These are phyloP conservation scores for Apolygus lucorum DNA, from an alignment of 1,140 invertebrate species.

Conservation along the genomic window DNA sequence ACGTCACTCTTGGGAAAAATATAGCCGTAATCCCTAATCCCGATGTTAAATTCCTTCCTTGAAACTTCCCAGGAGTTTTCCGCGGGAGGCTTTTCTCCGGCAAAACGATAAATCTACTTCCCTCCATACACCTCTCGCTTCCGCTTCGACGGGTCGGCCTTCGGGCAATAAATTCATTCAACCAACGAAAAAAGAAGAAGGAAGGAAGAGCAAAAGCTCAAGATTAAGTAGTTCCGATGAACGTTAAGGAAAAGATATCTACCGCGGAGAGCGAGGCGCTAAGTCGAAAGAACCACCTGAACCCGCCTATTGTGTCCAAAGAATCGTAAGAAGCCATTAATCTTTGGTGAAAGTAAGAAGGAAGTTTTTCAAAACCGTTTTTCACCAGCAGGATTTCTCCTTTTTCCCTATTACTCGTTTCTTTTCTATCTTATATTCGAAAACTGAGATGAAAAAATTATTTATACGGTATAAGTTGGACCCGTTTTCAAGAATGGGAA, in stretches of 20 bases:
- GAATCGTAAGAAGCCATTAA: constrained; percentile 4
- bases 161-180: constrained; percentile 4
- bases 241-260: too few relatives aligned
- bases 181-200: not conserved
- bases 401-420: not conserved
- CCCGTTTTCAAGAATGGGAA: not conserved
- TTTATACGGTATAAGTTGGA: too few relatives aligned
- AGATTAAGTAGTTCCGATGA: constrained; percentile 1
- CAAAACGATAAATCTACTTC: not conserved
- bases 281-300: not conserved
- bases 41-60: not conserved
- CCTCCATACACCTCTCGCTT: not conserved
- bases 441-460: not conserved
- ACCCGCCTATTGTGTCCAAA: constrained; percentile 8
- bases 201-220: not conserved
- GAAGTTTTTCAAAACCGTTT: not conserved
- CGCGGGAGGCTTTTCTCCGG: too few relatives aligned
- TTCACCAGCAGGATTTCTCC: not conserved
- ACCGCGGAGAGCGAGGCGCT: not conserved
- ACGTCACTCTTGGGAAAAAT: too few relatives aligned
- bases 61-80: not conserved
- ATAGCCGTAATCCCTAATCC: not conserved
- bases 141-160: not conserved
- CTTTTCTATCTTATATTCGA: not conserved
- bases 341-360: not conserved